A percentile compares a stretch with the other conserved stretches of the same genome.
Conservation (phyloP, 2,888 invertebrate species). For the Hartigia nigra region DNA sequence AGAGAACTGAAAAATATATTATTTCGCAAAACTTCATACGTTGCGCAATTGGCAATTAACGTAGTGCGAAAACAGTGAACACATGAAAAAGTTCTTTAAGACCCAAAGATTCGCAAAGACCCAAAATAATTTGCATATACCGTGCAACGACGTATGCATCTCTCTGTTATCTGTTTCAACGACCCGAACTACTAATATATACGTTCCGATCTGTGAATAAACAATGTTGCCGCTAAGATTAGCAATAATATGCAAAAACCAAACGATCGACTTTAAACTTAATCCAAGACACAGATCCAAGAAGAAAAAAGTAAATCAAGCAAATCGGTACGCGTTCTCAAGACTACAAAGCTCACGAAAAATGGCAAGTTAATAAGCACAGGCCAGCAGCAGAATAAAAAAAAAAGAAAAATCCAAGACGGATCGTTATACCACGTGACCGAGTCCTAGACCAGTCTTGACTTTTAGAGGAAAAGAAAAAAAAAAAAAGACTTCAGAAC, state of each 20-base stretch:
- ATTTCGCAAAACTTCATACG: not conserved
- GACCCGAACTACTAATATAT: not conserved
- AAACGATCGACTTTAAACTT: too few relatives aligned
- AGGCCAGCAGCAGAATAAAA: not conserved
- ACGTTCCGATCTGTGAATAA: not conserved
- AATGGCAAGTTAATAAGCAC: not conserved
- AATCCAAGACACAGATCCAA: not conserved
- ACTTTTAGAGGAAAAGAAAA: too few relatives aligned
- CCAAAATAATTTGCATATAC: not conserved
- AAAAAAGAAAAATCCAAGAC: not conserved
- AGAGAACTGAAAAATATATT: not conserved
- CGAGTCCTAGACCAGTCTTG: not conserved
- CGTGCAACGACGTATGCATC: not conserved
- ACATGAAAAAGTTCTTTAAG: not conserved
- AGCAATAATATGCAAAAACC: not conserved
- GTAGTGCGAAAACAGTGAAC: not conserved
- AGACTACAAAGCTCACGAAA: not conserved
- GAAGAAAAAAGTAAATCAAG: not conserved
- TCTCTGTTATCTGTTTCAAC: not conserved
- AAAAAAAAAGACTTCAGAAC: not conserved
- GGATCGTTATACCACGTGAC: not conserved
- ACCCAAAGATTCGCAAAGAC: not conserved
- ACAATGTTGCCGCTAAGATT: not conserved
- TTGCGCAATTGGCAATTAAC: not conserved
- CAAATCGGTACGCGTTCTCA: not conserved